Evolutionary conservation across 1,140 invertebrate genomes (phyloP).

Genomic region (Cryptotermes secundus): DNA sequence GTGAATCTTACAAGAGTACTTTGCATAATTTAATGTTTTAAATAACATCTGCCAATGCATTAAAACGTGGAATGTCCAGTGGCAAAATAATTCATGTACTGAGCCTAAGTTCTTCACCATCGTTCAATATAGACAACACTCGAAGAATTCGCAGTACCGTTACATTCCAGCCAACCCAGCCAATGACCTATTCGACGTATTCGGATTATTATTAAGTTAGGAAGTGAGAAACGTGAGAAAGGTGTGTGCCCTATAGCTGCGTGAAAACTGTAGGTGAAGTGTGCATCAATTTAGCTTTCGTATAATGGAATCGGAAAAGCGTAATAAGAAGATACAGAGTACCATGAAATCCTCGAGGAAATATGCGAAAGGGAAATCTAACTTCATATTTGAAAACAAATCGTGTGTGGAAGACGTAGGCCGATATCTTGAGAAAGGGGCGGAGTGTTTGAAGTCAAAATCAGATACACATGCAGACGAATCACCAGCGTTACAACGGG

Average conservation of each 20-base stretch:
- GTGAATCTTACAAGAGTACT: too few relatives aligned
- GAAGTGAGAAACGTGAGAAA: neutral
- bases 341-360: neutral
- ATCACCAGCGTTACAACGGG: neutral
- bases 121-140: too few relatives aligned
- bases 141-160: too few relatives aligned
- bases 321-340: neutral
- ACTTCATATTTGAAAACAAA: neutral
- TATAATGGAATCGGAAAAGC: neutral
- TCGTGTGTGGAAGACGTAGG: neutral
- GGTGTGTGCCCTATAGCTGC: neutral
- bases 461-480: neutral
- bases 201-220: too few relatives aligned
- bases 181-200: conserved; percentile 1
- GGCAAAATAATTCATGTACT: neutral
- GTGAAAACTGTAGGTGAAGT: neutral
- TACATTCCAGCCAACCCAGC: neutral
- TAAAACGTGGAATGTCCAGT: neutral
- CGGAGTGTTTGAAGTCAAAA: conserved; percentile 3
- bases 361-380: neutral
- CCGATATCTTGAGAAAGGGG: neutral
- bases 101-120: too few relatives aligned
- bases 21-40: too few relatives aligned
- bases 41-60: too few relatives aligned
- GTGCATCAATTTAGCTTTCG: neutral